Conservation (phyloP, 1,140 invertebrate genomes). For the Ceratoteleas bidentatus region DNA sequence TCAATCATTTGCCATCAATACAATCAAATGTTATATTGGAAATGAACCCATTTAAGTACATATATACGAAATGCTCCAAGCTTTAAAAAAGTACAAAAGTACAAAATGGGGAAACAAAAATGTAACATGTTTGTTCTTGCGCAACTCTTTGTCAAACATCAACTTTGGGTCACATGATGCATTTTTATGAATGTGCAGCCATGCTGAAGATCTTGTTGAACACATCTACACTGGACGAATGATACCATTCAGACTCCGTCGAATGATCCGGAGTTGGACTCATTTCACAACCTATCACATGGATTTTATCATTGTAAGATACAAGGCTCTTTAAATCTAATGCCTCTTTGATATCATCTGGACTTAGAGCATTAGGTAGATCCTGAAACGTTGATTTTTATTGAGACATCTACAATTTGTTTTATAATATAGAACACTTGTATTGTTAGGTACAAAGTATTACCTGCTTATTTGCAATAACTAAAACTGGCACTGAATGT, state of each 20-base stretch:
- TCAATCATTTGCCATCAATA: no score
- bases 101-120: slow-evolving; percentile 15
- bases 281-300: slow-evolving; percentile 76
- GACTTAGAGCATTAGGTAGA: slow-evolving; percentile 69
- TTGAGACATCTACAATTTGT: no score
- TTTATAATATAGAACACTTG: no score
- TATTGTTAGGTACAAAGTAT: no score
- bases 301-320: slow-evolving; percentile 75
- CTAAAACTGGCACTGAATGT: slow-evolving; percentile 75
- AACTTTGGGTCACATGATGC: background rate
- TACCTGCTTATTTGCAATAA: slow-evolving; percentile 80
- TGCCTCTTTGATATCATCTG: slow-evolving; percentile 75
- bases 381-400: slow-evolving; percentile 67
- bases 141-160: background rate
- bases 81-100: slow-evolving; percentile 32
- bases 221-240: slow-evolving; percentile 68
- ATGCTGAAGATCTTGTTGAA: slow-evolving; percentile 73
- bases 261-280: slow-evolving; percentile 61
- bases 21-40: no score
- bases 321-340: slow-evolving; percentile 76
- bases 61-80: slow-evolving; percentile 4
- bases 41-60: slow-evolving; percentile 12
- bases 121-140: slow-evolving; percentile 4
- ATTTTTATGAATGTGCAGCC: slow-evolving; percentile 46
- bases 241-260: slow-evolving; percentile 65